Evolutionary conservation across 1,140 invertebrate genomes (phyloP).

Genomic region (Battus philenor): DNA sequence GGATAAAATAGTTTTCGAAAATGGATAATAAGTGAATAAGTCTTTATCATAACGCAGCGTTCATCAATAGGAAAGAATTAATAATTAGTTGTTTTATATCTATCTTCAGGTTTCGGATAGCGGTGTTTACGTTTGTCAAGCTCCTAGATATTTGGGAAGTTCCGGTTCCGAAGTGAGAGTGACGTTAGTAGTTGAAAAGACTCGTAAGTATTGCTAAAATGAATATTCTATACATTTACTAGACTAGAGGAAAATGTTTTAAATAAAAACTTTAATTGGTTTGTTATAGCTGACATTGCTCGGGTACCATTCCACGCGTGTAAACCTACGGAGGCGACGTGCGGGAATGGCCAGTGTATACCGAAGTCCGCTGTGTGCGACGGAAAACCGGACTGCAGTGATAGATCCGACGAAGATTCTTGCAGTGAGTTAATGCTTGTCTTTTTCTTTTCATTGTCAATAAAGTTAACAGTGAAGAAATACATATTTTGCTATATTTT

Average conservation of each 20-base stretch:
- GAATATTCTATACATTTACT: neutral
- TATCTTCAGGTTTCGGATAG: constrained; percentile 79
- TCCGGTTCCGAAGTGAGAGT: constrained; percentile 63
- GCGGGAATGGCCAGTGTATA: constrained; percentile 94
- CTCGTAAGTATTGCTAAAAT: constrained; percentile 33
- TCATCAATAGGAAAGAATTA: no score
- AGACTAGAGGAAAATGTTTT: neutral
- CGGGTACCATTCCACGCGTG: constrained; percentile 79
- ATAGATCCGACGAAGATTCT: constrained; percentile 92
- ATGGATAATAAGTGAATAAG: no score
- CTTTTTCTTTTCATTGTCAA: no score
- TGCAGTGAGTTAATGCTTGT: constrained; percentile 83
- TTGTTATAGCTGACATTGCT: constrained; percentile 20
- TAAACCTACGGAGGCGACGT: constrained; percentile 88
- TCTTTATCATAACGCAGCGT: no score
- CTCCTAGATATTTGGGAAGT: constrained; percentile 79
- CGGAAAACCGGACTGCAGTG: constrained; percentile 86
- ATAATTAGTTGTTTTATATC: constrained; percentile 6
- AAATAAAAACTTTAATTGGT: neutral
- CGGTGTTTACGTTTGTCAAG: constrained; percentile 90
- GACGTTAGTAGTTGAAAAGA: constrained; percentile 36
- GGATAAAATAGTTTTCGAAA: no score
- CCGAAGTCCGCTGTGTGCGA: constrained; percentile 88
- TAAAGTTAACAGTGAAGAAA: no score
- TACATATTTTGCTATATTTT: no score